phyloP scores from a whole-genome alignment of 2,888 invertebrate species.

The Leptogaster cylindrica region DNA sequence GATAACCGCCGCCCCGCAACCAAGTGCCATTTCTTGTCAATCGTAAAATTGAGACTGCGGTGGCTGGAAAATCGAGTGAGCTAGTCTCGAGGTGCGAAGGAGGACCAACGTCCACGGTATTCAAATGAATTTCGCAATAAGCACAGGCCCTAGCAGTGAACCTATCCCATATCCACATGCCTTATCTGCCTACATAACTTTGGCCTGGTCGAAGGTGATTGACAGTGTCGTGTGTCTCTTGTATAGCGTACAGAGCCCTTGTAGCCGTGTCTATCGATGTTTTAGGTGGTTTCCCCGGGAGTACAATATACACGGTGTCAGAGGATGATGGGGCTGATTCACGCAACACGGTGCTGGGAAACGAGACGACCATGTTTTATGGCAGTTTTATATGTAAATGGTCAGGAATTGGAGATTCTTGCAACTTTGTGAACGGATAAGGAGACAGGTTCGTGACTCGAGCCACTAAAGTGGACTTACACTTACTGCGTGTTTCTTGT shows the following conservation, averaged over 20 bases:
- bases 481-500: neutral
- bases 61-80: neutral
- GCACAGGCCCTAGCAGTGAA: neutral
- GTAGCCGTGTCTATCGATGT: constrained; percentile 18
- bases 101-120: neutral
- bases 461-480: neutral
- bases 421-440: neutral
- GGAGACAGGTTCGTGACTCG: constrained; percentile 21
- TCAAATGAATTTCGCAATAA: constrained; percentile 19
- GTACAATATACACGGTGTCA: constrained; percentile 1
- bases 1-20: neutral
- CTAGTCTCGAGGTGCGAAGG: constrained; percentile 13
- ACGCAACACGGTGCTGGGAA: constrained; percentile 18
- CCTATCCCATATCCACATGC: constrained; percentile 7
- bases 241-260: constrained; percentile 4
- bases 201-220: constrained; percentile 17
- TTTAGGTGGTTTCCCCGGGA: neutral
- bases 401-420: constrained; percentile 2
- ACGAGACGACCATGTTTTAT: constrained; percentile 23
- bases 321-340: constrained; percentile 17
- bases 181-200: constrained; percentile 14
- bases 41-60: constrained; percentile 2
- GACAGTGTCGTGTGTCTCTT: constrained; percentile 39
- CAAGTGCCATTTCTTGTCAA: constrained; percentile 13
- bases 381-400: constrained; percentile 27